Evolutionary conservation across 2,888 invertebrate species (phyloP).

Genomic region (Apamea anceps): DNA sequence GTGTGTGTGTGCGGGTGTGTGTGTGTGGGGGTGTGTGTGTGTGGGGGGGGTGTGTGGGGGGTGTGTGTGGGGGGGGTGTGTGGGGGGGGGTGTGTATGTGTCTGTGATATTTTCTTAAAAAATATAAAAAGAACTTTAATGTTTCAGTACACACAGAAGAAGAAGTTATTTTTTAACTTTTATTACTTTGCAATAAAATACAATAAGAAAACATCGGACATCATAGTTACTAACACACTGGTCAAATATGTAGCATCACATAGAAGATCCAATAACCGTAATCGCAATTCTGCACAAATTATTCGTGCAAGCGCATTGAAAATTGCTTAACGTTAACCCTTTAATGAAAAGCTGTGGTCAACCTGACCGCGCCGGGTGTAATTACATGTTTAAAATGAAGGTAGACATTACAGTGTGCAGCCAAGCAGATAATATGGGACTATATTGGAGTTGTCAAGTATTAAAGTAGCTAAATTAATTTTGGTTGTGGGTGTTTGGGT

Average conservation of each 20-base stretch:
- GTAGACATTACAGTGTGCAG: slow-evolving; percentile 70
- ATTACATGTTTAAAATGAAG: slow-evolving; percentile 56
- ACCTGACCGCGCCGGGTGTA: slow-evolving; percentile 65
- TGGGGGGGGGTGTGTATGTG: too few species aligned
- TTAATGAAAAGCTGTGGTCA: slow-evolving; percentile 74
- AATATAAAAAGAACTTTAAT: too few species aligned
- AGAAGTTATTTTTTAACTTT: too few species aligned
- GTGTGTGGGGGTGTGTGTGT: too few species aligned
- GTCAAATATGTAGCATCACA: background rate
- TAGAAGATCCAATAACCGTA: slow-evolving; percentile 13
- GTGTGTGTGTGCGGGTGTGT: too few species aligned
- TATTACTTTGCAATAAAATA: background rate
- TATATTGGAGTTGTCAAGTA: slow-evolving; percentile 7
- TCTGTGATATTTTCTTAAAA: too few species aligned
- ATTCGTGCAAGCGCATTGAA: slow-evolving; percentile 54
- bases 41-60: too few species aligned
- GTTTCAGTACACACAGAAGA: too few species aligned
- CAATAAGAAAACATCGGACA: background rate
- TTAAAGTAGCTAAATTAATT: background rate
- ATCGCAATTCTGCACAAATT: slow-evolving; percentile 40
- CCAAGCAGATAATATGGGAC: slow-evolving; percentile 19
- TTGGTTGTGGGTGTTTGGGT: background rate
- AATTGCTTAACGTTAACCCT: slow-evolving; percentile 63
- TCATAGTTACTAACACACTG: background rate
- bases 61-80: too few species aligned